These are phyloP conservation scores for Meloidogyne floridensis DNA, from an alignment of 1,140 invertebrate species.

Conservation along the genomic window DNA sequence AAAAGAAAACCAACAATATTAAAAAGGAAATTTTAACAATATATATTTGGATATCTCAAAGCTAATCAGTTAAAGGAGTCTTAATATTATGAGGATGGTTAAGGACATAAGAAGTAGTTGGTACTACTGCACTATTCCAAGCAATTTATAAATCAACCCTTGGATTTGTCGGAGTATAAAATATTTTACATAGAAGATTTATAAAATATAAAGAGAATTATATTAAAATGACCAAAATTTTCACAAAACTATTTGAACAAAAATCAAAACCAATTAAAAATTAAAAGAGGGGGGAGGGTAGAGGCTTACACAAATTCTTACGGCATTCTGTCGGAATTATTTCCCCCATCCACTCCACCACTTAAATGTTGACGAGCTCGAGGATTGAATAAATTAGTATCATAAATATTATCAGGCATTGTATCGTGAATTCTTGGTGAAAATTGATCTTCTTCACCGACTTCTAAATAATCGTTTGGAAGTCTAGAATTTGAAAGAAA, in stretches of 20 bases:
- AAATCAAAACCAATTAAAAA: background rate
- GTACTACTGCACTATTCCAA: too few relatives aligned
- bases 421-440: conserved; percentile 38
- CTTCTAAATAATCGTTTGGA: conserved; percentile 39
- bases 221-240: background rate
- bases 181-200: too few relatives aligned
- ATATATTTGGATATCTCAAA: too few relatives aligned
- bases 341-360: background rate
- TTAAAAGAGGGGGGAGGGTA: too few relatives aligned
- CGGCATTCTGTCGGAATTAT: background rate
- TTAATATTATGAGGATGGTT: too few relatives aligned
- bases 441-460: conserved; percentile 43
- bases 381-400: conserved; percentile 45
- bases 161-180: too few relatives aligned
- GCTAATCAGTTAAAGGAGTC: too few relatives aligned
- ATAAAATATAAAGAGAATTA: too few relatives aligned
- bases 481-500: conserved; percentile 14
- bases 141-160: too few relatives aligned
- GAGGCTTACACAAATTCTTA: background rate
- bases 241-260: background rate
- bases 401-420: conserved; percentile 45
- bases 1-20: background rate
- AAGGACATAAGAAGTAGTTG: too few relatives aligned
- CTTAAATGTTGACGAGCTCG: conserved; percentile 36
- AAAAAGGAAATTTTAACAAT: too few relatives aligned